Conservation (phyloP, 2,113 vertebrate genomes). For the Myiopsitta monachus region DNA sequence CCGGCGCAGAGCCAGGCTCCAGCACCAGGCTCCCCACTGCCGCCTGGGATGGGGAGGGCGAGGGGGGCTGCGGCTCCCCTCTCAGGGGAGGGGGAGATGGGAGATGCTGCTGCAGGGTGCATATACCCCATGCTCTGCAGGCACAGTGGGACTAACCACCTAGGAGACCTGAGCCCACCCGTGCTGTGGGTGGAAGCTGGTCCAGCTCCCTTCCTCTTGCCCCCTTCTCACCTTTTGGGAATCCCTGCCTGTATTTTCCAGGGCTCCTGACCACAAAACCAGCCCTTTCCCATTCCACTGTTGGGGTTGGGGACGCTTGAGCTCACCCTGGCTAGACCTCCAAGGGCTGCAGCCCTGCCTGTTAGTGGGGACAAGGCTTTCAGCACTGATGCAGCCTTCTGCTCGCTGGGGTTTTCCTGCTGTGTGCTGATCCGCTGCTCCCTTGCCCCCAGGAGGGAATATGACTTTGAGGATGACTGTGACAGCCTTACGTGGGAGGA, state of each 20-base stretch:
- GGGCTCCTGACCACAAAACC: not conserved
- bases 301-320: not conserved
- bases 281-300: not conserved
- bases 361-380: fast-evolving
- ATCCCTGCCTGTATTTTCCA: not conserved
- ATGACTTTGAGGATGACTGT: slow-evolving; percentile 97
- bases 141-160: not conserved
- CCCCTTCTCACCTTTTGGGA: not conserved
- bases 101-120: not conserved
- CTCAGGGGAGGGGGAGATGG: fast-evolving
- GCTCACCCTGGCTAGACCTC: not conserved
- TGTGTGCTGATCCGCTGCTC: not conserved
- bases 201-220: not conserved
- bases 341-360: not conserved
- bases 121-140: not conserved
- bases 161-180: not conserved
- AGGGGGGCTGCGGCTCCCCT: not conserved
- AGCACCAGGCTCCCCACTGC: not conserved
- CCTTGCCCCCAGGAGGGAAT: slow-evolving; percentile 82
- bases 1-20: fast-evolving
- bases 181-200: fast-evolving
- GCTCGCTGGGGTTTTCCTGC: not conserved
- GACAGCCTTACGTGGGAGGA: slow-evolving; percentile 98
- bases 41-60: not conserved
- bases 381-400: fast-evolving